Evolutionary conservation across 2,797 vertebrate species (phyloP).

Genomic region (Pseudotriccus pelzelni): DNA sequence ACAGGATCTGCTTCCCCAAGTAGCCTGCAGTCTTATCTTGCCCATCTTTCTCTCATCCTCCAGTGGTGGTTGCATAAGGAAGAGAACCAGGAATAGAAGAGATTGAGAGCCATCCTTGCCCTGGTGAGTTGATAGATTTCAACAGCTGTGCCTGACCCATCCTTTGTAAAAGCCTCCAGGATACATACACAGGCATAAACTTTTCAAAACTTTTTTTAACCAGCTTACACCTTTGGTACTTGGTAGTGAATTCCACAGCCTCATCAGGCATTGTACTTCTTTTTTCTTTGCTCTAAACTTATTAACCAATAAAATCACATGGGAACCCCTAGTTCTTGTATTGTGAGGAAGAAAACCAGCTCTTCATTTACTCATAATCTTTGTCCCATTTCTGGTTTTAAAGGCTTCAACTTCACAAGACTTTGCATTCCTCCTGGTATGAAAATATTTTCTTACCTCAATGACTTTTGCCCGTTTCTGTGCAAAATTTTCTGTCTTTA

Average conservation of each 20-base stretch:
- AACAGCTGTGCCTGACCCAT: neutral
- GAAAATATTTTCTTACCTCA: neutral
- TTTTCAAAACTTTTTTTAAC: neutral
- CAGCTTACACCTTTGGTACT: neutral
- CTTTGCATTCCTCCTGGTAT: neutral
- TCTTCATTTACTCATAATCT: neutral
- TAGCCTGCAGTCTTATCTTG: neutral
- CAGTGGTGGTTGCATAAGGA: rapidly evolving
- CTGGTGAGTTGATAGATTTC: neutral
- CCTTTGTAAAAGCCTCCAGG: neutral
- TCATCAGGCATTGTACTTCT: neutral
- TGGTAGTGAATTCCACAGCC: neutral
- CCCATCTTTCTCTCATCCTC: neutral
- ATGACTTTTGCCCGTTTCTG: neutral
- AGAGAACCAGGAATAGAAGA: neutral
- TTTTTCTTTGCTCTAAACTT: neutral
- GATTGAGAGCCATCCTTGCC: neutral
- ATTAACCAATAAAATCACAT: neutral
- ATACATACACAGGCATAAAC: neutral
- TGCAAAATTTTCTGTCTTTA: neutral
- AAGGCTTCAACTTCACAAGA: neutral
- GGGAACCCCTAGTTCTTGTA: neutral
- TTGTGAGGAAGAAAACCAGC: neutral
- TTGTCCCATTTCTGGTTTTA: neutral
- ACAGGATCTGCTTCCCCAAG: neutral